phyloP scores from a whole-genome alignment of 1,140 invertebrate species.

The Bombyx mori region DNA sequence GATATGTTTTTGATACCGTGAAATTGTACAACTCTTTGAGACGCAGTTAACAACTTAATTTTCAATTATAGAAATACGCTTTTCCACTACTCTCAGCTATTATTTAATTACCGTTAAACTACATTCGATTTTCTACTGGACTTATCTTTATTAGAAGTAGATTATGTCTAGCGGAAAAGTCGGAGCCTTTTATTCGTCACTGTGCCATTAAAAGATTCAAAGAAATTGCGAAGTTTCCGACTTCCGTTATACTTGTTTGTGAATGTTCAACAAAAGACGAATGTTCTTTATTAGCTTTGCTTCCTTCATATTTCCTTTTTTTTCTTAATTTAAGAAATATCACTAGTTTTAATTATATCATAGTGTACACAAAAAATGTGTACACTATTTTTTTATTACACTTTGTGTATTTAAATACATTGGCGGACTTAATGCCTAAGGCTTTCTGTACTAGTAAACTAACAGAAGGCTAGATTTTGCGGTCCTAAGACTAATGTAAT shows the following conservation, averaged over 20 bases:
- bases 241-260: neutral
- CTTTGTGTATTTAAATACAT: no score
- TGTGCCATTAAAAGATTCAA: conserved; percentile 2
- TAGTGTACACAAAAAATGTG: no score
- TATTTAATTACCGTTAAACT: no score
- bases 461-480: no score
- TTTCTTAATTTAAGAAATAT: neutral
- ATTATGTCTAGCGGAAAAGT: conserved; percentile 28
- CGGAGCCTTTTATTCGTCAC: conserved; percentile 21
- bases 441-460: no score
- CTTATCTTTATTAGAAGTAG: conserved; percentile 30
- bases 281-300: no score
- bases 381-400: no score
- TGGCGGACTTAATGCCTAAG: no score
- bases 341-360: no score
- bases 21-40: conserved; percentile 1
- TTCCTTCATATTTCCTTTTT: no score
- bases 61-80: conserved; percentile 28
- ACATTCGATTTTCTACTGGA: conserved; percentile 9
- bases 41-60: conserved; percentile 22
- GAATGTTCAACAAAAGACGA: no score
- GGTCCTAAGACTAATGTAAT: no score
- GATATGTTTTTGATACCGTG: neutral
- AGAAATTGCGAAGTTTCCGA: conserved; percentile 3
- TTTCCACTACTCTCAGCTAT: conserved; percentile 18